These are phyloP conservation scores for Cygnus buccinator DNA, from an alignment of 2,113 vertebrate species.

Conservation along the genomic window DNA sequence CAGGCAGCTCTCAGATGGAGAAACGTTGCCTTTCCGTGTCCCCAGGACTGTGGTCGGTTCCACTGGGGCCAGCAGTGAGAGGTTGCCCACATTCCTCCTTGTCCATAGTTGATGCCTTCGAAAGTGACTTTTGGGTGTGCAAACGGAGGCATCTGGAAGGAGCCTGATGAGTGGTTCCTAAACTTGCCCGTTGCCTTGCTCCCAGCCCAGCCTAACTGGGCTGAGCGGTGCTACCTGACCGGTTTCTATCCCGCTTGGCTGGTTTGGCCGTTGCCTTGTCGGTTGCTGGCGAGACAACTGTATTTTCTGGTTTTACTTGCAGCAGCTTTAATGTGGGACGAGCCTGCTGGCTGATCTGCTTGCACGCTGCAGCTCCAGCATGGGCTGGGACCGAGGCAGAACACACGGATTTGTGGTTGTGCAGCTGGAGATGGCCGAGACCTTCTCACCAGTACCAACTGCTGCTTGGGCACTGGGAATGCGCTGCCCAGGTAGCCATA, in stretches of 20 bases:
- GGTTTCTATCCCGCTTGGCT: constrained; percentile 42
- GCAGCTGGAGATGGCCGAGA: background rate
- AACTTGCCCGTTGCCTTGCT: background rate
- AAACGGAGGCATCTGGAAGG: background rate
- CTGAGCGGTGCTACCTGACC: constrained; percentile 1
- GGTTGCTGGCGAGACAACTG: background rate
- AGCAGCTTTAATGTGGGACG: constrained; percentile 42
- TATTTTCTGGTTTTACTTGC: constrained; percentile 54
- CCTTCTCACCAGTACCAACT: background rate
- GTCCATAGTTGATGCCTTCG: background rate
- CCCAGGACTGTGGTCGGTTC: background rate
- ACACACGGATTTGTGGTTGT: background rate
- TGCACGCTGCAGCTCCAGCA: fast-evolving
- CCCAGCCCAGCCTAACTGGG: background rate
- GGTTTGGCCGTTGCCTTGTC: background rate
- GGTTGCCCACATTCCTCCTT: background rate
- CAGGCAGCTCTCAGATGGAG: background rate
- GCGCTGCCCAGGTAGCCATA: background rate
- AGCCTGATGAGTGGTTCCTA: background rate
- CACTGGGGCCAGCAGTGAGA: background rate
- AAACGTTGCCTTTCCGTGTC: fast-evolving
- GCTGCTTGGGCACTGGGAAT: background rate
- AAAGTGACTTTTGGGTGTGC: background rate
- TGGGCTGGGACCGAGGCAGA: background rate
- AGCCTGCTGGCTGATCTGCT: background rate